Percentiles rank a stretch among this genome's conserved stretches.
These are phyloP conservation scores for Camelus bactrianus DNA, from an alignment of 2,113 vertebrate species.

Conservation along the genomic window DNA sequence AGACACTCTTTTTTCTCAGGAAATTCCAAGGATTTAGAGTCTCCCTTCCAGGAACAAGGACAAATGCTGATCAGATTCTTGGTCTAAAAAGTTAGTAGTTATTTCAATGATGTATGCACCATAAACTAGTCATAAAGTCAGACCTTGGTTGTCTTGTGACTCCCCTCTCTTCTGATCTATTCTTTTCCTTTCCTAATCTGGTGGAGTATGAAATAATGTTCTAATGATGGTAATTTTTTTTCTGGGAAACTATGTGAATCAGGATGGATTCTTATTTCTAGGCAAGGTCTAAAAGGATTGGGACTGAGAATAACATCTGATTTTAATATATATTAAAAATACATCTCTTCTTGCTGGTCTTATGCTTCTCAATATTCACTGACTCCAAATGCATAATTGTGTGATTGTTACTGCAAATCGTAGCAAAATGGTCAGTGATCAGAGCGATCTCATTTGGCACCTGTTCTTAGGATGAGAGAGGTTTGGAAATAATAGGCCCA, in stretches of 20 bases:
- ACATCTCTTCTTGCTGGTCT: neutral
- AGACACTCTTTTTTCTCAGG: neutral
- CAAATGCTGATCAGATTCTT: neutral
- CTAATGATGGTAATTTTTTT: neutral
- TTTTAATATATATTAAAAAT: constrained; percentile 56
- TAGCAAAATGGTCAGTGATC: neutral
- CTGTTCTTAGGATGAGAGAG: neutral
- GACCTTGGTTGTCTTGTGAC: neutral
- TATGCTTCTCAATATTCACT: neutral
- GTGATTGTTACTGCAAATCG: neutral
- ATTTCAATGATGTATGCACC: neutral
- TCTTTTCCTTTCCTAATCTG: neutral
- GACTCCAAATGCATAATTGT: neutral
- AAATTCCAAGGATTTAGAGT: constrained; percentile 25
- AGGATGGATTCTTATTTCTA: neutral
- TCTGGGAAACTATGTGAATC: constrained; percentile 39
- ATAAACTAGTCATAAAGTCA: neutral
- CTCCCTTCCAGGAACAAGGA: neutral
- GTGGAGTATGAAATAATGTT: neutral
- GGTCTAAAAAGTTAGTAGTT: constrained; percentile 24
- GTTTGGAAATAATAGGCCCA: neutral
- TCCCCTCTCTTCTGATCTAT: neutral
- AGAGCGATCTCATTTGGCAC: neutral
- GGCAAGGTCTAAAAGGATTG: neutral
- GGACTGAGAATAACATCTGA: constrained; percentile 8